Evolutionary conservation across 2,113 vertebrate species (phyloP).

Genomic region (Sminthopsis crassicaudata): DNA sequence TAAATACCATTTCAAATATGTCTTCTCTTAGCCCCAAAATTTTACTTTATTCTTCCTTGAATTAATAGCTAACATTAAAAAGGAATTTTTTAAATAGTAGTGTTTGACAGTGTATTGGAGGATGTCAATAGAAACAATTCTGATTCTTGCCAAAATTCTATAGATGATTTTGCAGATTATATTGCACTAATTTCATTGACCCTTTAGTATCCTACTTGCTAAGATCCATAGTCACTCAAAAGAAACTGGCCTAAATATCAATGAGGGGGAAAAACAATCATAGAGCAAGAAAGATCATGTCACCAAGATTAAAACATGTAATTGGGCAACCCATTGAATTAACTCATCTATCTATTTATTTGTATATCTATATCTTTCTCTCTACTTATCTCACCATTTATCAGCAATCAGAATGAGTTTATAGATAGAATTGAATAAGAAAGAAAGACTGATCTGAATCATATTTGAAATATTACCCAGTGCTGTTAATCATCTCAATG

Average conservation of each 20-base stretch:
- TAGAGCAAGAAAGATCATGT: background rate
- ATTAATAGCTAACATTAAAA: background rate
- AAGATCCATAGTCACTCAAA: background rate
- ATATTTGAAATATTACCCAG: background rate
- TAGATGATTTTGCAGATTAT: no score
- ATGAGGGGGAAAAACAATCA: background rate
- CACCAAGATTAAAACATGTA: background rate
- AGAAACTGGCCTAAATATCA: background rate
- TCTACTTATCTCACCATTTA: background rate
- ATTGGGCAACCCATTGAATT: background rate
- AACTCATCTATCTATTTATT: background rate
- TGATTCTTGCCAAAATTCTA: background rate
- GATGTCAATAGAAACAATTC: background rate
- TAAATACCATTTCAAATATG: background rate
- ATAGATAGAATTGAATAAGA: background rate
- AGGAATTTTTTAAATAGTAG: background rate
- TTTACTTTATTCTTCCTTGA: background rate
- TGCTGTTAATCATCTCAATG: background rate
- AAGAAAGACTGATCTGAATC: background rate
- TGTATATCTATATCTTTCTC: no score
- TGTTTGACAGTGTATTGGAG: background rate
- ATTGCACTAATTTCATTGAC: no score
- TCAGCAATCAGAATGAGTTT: background rate
- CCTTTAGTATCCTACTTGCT: background rate
- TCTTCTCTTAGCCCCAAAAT: background rate